These are phyloP conservation scores for Pseudomyrmex cubaensis DNA, from an alignment of 1,140 invertebrate species.

Conservation along the genomic window DNA sequence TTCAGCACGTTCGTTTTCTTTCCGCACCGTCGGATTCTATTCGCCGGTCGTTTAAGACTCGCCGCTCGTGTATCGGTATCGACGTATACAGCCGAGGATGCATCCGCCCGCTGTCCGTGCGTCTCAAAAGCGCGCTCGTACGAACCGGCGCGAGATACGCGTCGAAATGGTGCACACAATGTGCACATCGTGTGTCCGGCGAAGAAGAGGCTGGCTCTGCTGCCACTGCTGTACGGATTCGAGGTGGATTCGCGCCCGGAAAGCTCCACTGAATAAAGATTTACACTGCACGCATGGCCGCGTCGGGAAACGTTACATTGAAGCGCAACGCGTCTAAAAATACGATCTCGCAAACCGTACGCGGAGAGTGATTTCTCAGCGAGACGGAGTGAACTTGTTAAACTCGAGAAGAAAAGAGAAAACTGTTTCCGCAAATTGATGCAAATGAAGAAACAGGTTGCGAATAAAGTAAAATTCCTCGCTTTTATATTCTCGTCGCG, in stretches of 20 bases:
- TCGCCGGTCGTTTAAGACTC: constrained; percentile 47
- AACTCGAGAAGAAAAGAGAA: too few relatives aligned
- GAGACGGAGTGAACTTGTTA: not conserved
- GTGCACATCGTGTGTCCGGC: constrained; percentile 32
- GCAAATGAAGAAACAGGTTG: too few relatives aligned
- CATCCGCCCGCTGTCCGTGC: not conserved
- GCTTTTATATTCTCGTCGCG: too few relatives aligned
- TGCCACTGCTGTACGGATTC: constrained; percentile 29
- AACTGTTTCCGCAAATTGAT: too few relatives aligned
- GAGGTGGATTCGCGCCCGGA: not conserved
- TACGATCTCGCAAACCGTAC: not conserved
- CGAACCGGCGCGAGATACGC: constrained; percentile 13
- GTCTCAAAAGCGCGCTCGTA: constrained; percentile 49
- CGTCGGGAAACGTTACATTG: constrained; percentile 18
- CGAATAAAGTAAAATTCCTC: too few relatives aligned
- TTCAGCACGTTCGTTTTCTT: constrained; percentile 52
- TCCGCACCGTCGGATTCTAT: constrained; percentile 49
- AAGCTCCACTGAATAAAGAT: constrained; percentile 52
- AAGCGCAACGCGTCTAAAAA: constrained; percentile 16
- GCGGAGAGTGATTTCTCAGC: not conserved
- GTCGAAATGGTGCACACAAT: constrained; percentile 39
- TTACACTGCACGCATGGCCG: constrained; percentile 26
- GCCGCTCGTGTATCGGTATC: constrained; percentile 10
- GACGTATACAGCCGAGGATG: not conserved
- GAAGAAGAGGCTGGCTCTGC: constrained; percentile 7